phyloP scores from a whole-genome alignment of 2,113 vertebrate genomes.

The Platichthys flesus region DNA sequence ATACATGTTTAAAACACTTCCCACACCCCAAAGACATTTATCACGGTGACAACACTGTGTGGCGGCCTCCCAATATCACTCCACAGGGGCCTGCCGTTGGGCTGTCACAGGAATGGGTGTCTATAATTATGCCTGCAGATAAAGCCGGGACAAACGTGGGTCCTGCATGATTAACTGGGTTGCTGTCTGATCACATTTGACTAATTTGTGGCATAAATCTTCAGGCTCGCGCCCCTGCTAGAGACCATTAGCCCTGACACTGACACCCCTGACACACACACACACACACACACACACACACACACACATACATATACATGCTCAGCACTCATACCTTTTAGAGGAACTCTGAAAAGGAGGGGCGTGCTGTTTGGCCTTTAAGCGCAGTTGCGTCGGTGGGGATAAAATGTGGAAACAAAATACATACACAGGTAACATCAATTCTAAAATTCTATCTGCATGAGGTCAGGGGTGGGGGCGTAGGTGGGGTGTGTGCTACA shows the following conservation, averaged over 20 bases:
- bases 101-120: constrained; percentile 85
- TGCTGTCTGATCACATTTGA: constrained; percentile 89
- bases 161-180: constrained; percentile 85
- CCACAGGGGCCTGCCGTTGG: constrained; percentile 79
- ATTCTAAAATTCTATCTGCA: constrained; percentile 59
- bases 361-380: constrained; percentile 36
- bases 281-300: constrained; percentile 22
- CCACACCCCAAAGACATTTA: constrained; percentile 82
- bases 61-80: constrained; percentile 80
- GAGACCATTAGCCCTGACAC: constrained; percentile 82
- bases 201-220: constrained; percentile 90
- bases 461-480: constrained; percentile 50
- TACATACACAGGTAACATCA: constrained; percentile 38
- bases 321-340: constrained; percentile 58
- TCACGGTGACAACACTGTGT: constrained; percentile 82
- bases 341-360: constrained; percentile 31
- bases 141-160: constrained; percentile 84
- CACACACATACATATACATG: constrained; percentile 23
- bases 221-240: constrained; percentile 77
- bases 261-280: constrained; percentile 65
- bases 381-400: constrained; percentile 34
- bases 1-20: constrained; percentile 86
- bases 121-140: constrained; percentile 87
- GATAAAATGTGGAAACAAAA: constrained; percentile 52
- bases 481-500: constrained; percentile 42